Evolutionary conservation across 2,888 invertebrate species (phyloP).

Genomic region (Brachyopa scutellaris): DNA sequence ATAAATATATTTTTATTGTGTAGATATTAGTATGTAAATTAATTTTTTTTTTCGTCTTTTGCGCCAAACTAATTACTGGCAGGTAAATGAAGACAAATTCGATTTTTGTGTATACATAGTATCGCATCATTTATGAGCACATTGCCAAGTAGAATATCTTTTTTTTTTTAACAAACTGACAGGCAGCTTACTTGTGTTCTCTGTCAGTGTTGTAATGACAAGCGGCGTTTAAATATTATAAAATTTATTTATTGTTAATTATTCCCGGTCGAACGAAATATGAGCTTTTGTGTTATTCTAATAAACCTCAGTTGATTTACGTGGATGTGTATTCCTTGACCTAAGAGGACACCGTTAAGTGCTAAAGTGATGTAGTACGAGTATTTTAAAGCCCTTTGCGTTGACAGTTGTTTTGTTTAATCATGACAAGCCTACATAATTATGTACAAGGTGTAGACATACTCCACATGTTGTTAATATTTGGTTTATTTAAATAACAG

Average conservation of each 20-base stretch:
- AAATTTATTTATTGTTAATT: too few relatives aligned
- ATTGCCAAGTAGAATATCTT: not conserved
- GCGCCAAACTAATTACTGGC: slow-evolving; percentile 20
- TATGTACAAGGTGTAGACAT: too few relatives aligned
- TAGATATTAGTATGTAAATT: too few relatives aligned
- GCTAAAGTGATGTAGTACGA: not conserved
- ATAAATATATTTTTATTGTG: too few relatives aligned
- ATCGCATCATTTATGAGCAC: not conserved
- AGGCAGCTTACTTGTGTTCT: not conserved
- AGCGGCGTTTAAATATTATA: slow-evolving; percentile 1
- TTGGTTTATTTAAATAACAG: too few relatives aligned
- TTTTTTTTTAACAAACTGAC: not conserved
- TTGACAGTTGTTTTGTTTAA: too few relatives aligned
- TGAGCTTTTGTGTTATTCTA: not conserved
- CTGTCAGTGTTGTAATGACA: not conserved
- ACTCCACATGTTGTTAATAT: too few relatives aligned
- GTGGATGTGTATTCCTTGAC: not conserved
- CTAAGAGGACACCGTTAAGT: not conserved
- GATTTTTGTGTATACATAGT: not conserved
- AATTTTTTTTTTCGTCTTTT: too few relatives aligned
- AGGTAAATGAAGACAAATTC: slow-evolving; percentile 15
- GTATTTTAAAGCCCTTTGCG: too few relatives aligned
- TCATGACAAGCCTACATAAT: too few relatives aligned
- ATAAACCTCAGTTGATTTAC: not conserved
- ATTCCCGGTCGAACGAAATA: too few relatives aligned